Conservation (phyloP, 2,113 vertebrate genomes). For the Sclerurus mexicanus region DNA sequence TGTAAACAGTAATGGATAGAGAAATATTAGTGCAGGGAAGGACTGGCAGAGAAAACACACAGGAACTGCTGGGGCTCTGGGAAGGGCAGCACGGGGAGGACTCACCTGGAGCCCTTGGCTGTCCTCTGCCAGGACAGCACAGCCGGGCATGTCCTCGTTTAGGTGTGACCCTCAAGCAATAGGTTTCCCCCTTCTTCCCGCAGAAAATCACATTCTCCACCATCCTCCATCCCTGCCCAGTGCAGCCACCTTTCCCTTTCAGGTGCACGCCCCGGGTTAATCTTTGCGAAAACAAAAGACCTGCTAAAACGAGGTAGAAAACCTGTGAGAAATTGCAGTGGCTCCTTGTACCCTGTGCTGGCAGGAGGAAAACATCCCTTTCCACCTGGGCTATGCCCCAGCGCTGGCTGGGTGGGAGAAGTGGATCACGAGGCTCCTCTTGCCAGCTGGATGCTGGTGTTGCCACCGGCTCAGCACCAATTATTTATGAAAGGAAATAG, state of each 20-base stretch:
- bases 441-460: constrained; percentile 45
- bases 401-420: background rate
- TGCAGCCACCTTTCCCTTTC: background rate
- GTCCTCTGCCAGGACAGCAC: background rate
- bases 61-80: background rate
- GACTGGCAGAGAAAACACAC: background rate
- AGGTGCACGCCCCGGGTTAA: rapidly evolving
- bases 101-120: background rate
- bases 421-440: background rate
- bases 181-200: background rate
- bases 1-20: background rate
- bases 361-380: background rate
- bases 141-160: rapidly evolving
- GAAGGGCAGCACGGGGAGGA: background rate
- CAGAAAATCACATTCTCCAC: background rate
- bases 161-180: rapidly evolving
- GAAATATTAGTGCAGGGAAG: background rate
- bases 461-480: constrained; percentile 46
- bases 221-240: background rate
- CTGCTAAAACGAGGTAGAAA: background rate
- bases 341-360: background rate
- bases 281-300: background rate
- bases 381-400: background rate
- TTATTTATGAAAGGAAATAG: constrained; percentile 68
- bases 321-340: background rate